Conservation (phyloP, 1,140 invertebrate species). For the Contarinia nasturtii region DNA sequence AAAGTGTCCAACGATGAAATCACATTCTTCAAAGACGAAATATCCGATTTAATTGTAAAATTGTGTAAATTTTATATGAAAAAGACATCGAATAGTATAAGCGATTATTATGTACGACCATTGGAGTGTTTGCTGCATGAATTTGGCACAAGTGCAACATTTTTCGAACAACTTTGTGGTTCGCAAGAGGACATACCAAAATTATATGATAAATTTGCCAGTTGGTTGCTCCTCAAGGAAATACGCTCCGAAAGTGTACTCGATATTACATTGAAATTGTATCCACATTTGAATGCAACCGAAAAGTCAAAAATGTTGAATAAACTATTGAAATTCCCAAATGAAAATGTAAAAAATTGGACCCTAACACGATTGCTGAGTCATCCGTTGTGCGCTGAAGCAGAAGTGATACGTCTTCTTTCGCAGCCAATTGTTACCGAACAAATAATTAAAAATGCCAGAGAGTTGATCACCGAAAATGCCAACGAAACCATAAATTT, state of each 20-base stretch:
- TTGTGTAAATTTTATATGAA: slow-evolving; percentile 29
- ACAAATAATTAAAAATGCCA: slow-evolving; percentile 13
- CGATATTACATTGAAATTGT: slow-evolving; percentile 35
- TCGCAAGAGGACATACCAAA: slow-evolving; percentile 1
- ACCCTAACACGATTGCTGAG: slow-evolving; percentile 26
- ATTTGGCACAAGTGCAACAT: slow-evolving; percentile 2
- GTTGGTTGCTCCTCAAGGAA: slow-evolving; percentile 21
- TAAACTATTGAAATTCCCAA: slow-evolving; percentile 19
- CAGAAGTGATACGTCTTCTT: slow-evolving; percentile 11
- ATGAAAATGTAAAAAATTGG: slow-evolving; percentile 14
- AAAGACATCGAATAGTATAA: slow-evolving; percentile 19
- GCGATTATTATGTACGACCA: slow-evolving; percentile 9
- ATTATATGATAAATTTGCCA: slow-evolving; percentile 28
- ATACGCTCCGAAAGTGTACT: slow-evolving; percentile 27
- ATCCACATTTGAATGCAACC: slow-evolving; percentile 25
- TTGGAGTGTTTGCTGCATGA: background rate
- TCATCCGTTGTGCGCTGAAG: slow-evolving; percentile 26
- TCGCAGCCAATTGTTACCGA: background rate
- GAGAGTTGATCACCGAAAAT: slow-evolving; percentile 22
- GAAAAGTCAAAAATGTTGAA: slow-evolving; percentile 30
- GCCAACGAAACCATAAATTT: slow-evolving; percentile 21
- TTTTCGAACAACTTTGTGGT: slow-evolving; percentile 9
- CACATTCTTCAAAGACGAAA: slow-evolving; percentile 18
- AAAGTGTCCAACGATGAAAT: slow-evolving; percentile 1
- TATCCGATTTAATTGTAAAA: slow-evolving; percentile 28